Conservation (phyloP, 2,888 invertebrate genomes). For the Trichacis sp. region DNA sequence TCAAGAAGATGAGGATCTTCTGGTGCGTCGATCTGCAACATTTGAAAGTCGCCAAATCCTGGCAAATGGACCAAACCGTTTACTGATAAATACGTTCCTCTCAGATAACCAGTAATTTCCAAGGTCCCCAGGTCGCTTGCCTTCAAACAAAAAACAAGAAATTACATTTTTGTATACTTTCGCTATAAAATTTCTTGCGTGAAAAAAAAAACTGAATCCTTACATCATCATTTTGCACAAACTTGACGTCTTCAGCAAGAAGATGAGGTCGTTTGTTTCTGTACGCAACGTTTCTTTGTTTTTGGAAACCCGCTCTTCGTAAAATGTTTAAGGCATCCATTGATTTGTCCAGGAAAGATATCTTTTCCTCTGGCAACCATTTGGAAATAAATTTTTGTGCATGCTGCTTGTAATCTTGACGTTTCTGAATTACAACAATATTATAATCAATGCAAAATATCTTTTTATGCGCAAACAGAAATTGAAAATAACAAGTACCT, state of each 20-base stretch:
- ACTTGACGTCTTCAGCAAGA: constrained; percentile 84
- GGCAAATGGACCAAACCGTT: constrained; percentile 92
- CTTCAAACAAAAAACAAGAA: too few relatives aligned
- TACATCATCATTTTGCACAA: constrained; percentile 70
- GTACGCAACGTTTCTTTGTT: constrained; percentile 79
- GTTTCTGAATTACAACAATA: constrained; percentile 70
- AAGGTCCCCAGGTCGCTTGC: constrained; percentile 74
- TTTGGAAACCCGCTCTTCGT: constrained; percentile 84
- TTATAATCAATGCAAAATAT: too few relatives aligned
- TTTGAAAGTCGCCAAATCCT: constrained; percentile 94
- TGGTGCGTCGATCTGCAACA: constrained; percentile 81
- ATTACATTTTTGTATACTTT: too few relatives aligned
- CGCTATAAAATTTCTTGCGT: too few relatives aligned
- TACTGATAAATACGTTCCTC: constrained; percentile 86
- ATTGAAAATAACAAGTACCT: constrained; percentile 63
- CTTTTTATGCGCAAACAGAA: background rate
- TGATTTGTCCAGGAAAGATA: constrained; percentile 81
- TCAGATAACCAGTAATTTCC: constrained; percentile 87
- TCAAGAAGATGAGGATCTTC: constrained; percentile 78
- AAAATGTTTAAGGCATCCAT: constrained; percentile 82
- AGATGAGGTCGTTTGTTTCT: constrained; percentile 87
- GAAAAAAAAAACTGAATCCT: constrained; percentile 14
- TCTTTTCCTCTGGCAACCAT: constrained; percentile 86
- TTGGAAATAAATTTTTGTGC: constrained; percentile 77
- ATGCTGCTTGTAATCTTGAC: constrained; percentile 76